Base-by-base conservation (phyloP, 2,888 invertebrate species). In the Papilio elwesi region DNA sequence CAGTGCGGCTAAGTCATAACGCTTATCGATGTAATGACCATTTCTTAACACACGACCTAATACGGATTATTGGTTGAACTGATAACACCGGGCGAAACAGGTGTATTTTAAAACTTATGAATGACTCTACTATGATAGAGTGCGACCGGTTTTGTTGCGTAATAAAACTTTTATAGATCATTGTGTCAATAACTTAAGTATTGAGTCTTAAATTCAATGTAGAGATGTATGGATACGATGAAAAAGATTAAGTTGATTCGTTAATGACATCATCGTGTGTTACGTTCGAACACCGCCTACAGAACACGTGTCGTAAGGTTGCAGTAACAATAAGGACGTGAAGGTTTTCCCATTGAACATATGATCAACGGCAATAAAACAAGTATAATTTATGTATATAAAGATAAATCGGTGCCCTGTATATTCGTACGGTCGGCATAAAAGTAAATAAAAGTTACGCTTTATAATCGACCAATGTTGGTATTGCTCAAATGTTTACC, bases 221-320 rank as follows among this genome's bases (percentile, higher is more conserved):
- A 6, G 47, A 48, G n/a, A 68, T 47, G 16, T 36, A 13, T 38
- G 38, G 36, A 43, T 64, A 13, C 16, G 68, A 48, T 68, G 49
- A 53, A 16, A 68, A 68, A 68, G 38, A 64, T 68, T 49, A 49
- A 26, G 68, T 55, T 68, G 72, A 64, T 79, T 69, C 69, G 80
- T 82, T 87, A 88, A 90, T 93, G 93, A 92, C 92, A 92, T 93
- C 93, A 93, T 81, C 82, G 83, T 81, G 85, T 85, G 82, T 83
- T 82, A 83, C 87, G 87, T 87, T 87, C 85, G 83, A 85, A 88
- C 88, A 87, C 84, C 90, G 85, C 92, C 91, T 88, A 91, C 92
- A 80, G 76, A 78, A 83, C 92, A 90, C 90, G 90, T 90, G 92
- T 85, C 80, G 82, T 80, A 82, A 83, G 82, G 80, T 81, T 82